Evolutionary conservation across 2,888 invertebrate genomes (phyloP).

Genomic region (Macaria notata): DNA sequence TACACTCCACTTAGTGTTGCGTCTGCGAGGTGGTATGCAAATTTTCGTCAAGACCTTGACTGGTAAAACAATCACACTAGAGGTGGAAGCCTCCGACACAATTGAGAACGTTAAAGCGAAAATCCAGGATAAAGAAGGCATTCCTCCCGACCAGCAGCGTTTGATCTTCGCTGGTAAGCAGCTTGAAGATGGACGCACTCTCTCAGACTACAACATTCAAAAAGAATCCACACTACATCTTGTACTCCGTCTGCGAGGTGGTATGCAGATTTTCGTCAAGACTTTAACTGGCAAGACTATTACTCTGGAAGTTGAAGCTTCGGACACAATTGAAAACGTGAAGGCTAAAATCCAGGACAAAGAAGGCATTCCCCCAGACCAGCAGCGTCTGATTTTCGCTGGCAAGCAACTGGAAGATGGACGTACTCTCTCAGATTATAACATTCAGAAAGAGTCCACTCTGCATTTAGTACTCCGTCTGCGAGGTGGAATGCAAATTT

Average conservation of each 20-base stretch:
- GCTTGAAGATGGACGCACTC: conserved; percentile 32
- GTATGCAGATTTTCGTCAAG: conserved; percentile 37
- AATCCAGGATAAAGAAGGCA: conserved; percentile 35
- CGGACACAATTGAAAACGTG: conserved; percentile 32
- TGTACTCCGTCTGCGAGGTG: conserved; percentile 33
- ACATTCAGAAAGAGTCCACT: conserved; percentile 34
- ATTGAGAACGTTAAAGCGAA: conserved; percentile 34
- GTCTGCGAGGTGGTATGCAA: conserved; percentile 37
- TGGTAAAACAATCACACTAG: conserved; percentile 31
- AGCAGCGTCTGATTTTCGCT: conserved; percentile 33
- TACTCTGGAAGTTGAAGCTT: conserved; percentile 31
- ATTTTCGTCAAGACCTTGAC: conserved; percentile 35
- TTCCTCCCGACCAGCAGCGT: conserved; percentile 33
- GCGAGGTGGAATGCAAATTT: conserved; percentile 36
- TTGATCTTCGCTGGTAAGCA: conserved; percentile 35
- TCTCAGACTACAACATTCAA: conserved; percentile 35
- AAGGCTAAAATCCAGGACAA: conserved; percentile 37
- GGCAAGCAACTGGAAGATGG: conserved; percentile 34
- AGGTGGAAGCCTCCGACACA: conserved; percentile 32
- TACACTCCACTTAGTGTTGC: conserved; percentile 30
- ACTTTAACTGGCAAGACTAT: conserved; percentile 32
- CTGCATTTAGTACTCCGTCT: conserved; percentile 33
- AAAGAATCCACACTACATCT: conserved; percentile 34
- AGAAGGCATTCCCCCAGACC: conserved; percentile 34
- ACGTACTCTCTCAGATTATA: conserved; percentile 32